Evolutionary conservation across 2,113 vertebrate species (phyloP), one percentile per base, ranked within the genome.

Genomic region (Percina caprodes): DNA sequence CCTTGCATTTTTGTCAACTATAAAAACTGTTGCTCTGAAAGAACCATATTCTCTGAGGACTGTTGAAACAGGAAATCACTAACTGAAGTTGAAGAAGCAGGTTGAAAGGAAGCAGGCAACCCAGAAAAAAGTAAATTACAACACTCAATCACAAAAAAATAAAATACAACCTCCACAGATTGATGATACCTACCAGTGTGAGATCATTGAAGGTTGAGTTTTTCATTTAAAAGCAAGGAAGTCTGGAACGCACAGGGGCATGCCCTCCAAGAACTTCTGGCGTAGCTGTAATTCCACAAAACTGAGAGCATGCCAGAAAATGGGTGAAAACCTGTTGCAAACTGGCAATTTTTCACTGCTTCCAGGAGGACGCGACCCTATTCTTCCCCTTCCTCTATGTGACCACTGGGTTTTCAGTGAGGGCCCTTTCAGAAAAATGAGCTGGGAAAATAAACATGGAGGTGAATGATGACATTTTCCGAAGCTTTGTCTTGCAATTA

Each of bases 401-500:
- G 56, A 74, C 75, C 67, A 7, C 76, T 52, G 56, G 39, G 35
- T 69, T 79, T 80, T 51, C 77, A 82, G 69, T 45, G 48, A 69
- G 51, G 35, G 48, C 58, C 74, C 55, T 58, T 68, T 74, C 6
- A 70, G 51, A 63, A 79, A 86, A 85, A 87, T 67, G 59, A 80
- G 77, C 60, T 9, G 16, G 24, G 52, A 59, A 59, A 86, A 83
- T 74, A 86, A 90, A 87, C 79, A 81, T 4, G 71, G 75, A 84
- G 52, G 60, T 83, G 83, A 89, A 73, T 73, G 86, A 87, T 89
- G 88, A 81, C 71, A 83, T 90, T 85, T 80, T 72, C 63, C 8
- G 0, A 72, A 35, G 80, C 78, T 82, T 85, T 82, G 71, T 82
- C 80, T 88, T 67, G 80, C 78, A 86, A 85, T 92, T 89, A 89